phyloP scores from a whole-genome alignment of 2,888 invertebrate species.

The Euproctis similis region DNA sequence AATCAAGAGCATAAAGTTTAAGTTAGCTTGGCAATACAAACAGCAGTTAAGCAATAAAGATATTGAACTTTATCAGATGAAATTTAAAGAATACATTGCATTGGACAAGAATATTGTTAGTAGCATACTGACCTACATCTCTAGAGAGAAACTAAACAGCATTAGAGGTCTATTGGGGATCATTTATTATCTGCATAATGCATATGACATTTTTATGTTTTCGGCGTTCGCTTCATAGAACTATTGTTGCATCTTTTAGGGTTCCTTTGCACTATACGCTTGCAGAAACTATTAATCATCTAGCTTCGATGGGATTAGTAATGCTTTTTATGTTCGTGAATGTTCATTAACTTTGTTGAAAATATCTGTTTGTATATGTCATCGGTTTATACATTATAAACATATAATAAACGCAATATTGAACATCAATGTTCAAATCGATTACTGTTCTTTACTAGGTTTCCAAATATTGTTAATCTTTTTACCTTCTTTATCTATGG shows the following conservation, averaged over 20 bases:
- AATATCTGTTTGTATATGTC: no score
- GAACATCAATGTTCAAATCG: no score
- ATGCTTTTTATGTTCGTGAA: slow-evolving; percentile 3
- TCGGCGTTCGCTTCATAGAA: slow-evolving; percentile 57
- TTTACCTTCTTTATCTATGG: no score
- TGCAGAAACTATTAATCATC: slow-evolving; percentile 22
- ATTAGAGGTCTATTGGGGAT: slow-evolving; percentile 63
- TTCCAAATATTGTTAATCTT: no score
- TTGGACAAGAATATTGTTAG: slow-evolving; percentile 29
- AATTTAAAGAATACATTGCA: slow-evolving; percentile 31
- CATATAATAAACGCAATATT: no score
- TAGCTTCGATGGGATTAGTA: slow-evolving; percentile 3
- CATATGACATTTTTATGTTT: slow-evolving; percentile 73
- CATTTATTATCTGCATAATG: slow-evolving; percentile 73
- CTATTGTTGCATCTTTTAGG: slow-evolving; percentile 37
- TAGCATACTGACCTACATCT: slow-evolving; percentile 71
- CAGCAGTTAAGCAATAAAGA: slow-evolving; percentile 15
- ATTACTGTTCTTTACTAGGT: no score
- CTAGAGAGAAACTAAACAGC: slow-evolving; percentile 59
- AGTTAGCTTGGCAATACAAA: slow-evolving; percentile 10
- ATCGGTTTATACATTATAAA: no score
- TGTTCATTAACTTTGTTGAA: slow-evolving; percentile 6
- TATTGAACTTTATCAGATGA: slow-evolving; percentile 33
- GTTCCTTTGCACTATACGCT: slow-evolving; percentile 11
- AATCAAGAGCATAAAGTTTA: slow-evolving; percentile 2